phyloP scores from a whole-genome alignment of 23 tunicate species.

The Halocynthia aurantium region DNA sequence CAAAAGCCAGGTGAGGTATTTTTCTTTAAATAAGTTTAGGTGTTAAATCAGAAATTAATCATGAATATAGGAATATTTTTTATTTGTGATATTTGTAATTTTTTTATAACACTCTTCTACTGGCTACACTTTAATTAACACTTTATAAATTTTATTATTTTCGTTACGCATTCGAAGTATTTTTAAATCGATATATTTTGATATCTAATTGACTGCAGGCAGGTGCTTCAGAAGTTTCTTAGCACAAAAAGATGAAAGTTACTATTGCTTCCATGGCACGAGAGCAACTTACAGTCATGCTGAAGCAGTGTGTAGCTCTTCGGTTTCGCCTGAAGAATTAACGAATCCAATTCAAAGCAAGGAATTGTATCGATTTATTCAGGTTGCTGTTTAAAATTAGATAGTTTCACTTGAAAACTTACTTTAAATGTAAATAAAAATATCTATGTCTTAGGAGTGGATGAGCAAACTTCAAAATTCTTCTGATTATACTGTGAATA shows the following conservation, averaged over 20 bases:
- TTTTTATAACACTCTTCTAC: not conserved
- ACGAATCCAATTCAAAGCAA: slow-evolving; percentile 1
- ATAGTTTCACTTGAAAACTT: not conserved
- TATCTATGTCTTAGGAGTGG: not conserved
- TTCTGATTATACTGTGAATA: not conserved
- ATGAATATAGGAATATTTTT: not conserved
- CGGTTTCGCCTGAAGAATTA: slow-evolving; percentile 1
- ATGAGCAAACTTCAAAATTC: not conserved
- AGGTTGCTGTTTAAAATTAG: slow-evolving; percentile 7
- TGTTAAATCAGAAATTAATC: too few species aligned
- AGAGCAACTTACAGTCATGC: not conserved
- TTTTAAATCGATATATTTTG: not conserved
- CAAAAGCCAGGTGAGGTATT: slow-evolving; percentile 22
- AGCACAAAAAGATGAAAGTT: not conserved
- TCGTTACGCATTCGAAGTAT: not conserved
- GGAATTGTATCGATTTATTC: not conserved
- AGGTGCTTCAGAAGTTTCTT: slow-evolving; percentile 1
- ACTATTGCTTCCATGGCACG: slow-evolving; percentile 10
- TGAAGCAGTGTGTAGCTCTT: not conserved
- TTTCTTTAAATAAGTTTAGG: too few species aligned
- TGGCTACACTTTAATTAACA: not conserved
- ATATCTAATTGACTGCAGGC: not conserved
- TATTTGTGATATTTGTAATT: not conserved
- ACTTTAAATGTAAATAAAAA: not conserved
- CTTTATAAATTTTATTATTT: too few species aligned